A percentile compares a stretch with the other conserved stretches of the same genome.
Conservation (phyloP, 2,797 vertebrate species). For the Lithobates sylvaticus region DNA sequence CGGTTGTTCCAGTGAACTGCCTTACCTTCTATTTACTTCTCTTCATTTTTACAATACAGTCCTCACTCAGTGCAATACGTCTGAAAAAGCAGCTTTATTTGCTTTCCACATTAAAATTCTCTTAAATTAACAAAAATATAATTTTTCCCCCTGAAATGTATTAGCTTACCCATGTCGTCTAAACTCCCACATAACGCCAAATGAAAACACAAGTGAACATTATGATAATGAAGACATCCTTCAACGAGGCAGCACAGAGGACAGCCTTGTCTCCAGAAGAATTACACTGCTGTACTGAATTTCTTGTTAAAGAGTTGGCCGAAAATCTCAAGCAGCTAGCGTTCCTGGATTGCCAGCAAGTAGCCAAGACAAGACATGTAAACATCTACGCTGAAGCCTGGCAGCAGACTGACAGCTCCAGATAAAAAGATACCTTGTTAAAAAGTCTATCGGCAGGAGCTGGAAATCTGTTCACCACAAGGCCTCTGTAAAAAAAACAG, state of each 20-base stretch:
- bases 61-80: neutral
- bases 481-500: constrained; percentile 2
- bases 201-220: neutral
- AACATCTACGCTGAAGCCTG: constrained; percentile 48
- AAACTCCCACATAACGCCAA: neutral
- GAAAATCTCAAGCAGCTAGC: constrained; percentile 22
- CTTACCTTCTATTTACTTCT: neutral
- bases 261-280: constrained; percentile 52
- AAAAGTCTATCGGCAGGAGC: constrained; percentile 31
- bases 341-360: constrained; percentile 20
- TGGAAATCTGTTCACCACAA: constrained; percentile 37
- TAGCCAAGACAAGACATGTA: constrained; percentile 47
- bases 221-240: constrained; percentile 26
- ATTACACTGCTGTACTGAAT: constrained; percentile 51
- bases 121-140: neutral
- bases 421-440: constrained; percentile 56
- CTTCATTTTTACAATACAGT: neutral
- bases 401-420: constrained; percentile 34
- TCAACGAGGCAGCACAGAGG: constrained; percentile 39
- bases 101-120: neutral
- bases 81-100: neutral
- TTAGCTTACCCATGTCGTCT: neutral
- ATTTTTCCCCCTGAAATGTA: neutral
- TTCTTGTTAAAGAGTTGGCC: constrained; percentile 51
- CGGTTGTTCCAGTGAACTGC: neutral